Percentiles rank a stretch among this genome's conserved stretches.
phyloP scores from a whole-genome alignment of 1,140 invertebrate genomes.

The Hetaerina americana region DNA sequence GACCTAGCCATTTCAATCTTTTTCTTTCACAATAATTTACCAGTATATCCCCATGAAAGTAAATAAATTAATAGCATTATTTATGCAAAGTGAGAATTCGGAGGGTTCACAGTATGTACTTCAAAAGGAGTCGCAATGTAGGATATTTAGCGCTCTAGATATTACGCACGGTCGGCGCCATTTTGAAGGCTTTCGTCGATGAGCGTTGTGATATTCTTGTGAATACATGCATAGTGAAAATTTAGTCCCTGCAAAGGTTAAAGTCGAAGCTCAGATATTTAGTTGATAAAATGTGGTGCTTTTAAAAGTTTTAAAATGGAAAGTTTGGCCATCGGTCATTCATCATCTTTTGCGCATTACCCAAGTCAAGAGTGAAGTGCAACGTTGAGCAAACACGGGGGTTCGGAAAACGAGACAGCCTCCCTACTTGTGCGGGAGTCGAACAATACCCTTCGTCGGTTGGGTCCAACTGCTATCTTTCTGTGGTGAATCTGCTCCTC shows the following conservation, averaged over 20 bases:
- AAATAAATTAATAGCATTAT: too few relatives aligned
- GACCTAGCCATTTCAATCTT: neutral
- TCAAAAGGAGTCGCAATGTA: too few relatives aligned
- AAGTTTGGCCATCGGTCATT: neutral
- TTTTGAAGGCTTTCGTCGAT: neutral
- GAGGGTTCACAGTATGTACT: too few relatives aligned
- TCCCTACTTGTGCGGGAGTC: slow-evolving; percentile 21
- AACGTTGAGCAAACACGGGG: slow-evolving; percentile 16
- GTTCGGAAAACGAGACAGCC: slow-evolving; percentile 21
- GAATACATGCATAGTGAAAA: neutral
- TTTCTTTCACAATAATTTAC: too few relatives aligned
- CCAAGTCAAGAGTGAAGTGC: slow-evolving; percentile 9
- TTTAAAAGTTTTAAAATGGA: neutral
- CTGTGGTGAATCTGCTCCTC: slow-evolving; percentile 20
- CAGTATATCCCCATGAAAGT: too few relatives aligned
- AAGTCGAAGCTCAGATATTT: neutral
- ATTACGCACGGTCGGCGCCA: neutral
- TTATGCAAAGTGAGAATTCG: too few relatives aligned
- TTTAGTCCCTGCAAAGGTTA: neutral
- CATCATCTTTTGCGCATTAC: slow-evolving; percentile 14
- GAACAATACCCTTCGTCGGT: slow-evolving; percentile 22
- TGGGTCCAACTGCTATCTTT: slow-evolving; percentile 21
- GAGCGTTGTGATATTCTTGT: neutral
- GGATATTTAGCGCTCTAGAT: neutral
- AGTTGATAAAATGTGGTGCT: neutral